Evolutionary conservation across 2,797 vertebrate genomes (phyloP), one percentile per base, ranked within the genome.

Genomic region (Limosa lapponica): DNA sequence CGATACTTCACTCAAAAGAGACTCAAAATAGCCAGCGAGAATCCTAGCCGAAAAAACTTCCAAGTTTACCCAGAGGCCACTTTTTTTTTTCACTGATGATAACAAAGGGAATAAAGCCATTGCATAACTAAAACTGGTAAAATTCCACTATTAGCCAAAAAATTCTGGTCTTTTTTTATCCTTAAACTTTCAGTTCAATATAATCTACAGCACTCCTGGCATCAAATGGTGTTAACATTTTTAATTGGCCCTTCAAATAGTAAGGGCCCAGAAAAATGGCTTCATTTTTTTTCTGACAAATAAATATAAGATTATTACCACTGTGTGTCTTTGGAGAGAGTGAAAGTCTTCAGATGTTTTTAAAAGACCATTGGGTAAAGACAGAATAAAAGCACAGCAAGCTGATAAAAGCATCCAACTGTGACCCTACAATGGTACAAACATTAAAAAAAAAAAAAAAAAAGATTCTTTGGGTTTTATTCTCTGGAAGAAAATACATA

Each of bases 371-470:
- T 11, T 93, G 87, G 69, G 75, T 86, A 90, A 95, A 89, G 64
- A 65, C 28, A 87, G 83, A 94, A 96, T 87, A 96, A 94, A 94
- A 96, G 67, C 92, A 80, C 89, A 79, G 90, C 51, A 84, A 70
- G 81, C 48, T 84, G 77, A 82, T 87, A 87, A 94, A 96, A 90
- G 86, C 70, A 93, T 82, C 90, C 86, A 92, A 43, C 94, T 94
- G 92, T 93, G 95, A 92, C 55, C n/a, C 7, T 24, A 93, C 62
- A 95, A 84, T 41, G 62, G 62, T 79, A 90, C 58, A 90, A 94
- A 90, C 23, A 84, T 44, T n/a, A 32, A 46, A 48, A 48, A 48
- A 48, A 46, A 46, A 48, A 49, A 67, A 77, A 77, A 65, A 74
- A 70, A 39, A 46, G 6, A 89, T 55, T 61, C 43, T 82, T 72